These are phyloP conservation scores for Poeciliopsis retropinna DNA, from an alignment of 2,113 vertebrate species.

Conservation along the genomic window DNA sequence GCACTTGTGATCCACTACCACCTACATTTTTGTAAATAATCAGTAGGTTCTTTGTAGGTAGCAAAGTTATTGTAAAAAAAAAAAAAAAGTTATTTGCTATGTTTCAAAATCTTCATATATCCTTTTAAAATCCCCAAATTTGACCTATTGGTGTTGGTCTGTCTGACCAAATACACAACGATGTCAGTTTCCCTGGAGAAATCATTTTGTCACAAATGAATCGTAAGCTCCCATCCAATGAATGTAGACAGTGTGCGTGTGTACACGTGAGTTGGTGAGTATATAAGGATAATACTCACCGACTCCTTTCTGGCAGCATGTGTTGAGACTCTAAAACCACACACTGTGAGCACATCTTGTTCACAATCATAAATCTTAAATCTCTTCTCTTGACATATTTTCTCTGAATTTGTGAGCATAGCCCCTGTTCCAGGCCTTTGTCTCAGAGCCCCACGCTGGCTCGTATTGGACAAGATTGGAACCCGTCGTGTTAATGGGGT, in stretches of 20 bases:
- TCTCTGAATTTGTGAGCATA: conserved; percentile 54
- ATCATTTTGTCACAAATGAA: conserved; percentile 26
- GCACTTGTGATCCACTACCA: too few species aligned
- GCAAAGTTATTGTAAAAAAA: too few species aligned
- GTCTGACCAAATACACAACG: not conserved
- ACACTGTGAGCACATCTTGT: conserved; percentile 23
- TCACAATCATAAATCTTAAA: conserved; percentile 52
- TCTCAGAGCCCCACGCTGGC: conserved; percentile 40
- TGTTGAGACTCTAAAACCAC: conserved; percentile 37
- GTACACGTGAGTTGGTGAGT: not conserved
- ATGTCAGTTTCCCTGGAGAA: not conserved
- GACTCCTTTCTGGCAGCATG: conserved; percentile 47
- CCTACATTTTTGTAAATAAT: too few species aligned
- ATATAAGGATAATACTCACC: conserved; percentile 38
- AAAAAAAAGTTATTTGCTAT: not conserved
- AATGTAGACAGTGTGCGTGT: conserved; percentile 4
- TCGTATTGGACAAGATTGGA: conserved; percentile 72
- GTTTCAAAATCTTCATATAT: not conserved
- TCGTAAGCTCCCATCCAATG: conserved; percentile 1
- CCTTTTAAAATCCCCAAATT: too few species aligned
- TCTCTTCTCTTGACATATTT: conserved; percentile 9
- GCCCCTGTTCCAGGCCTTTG: conserved; percentile 41
- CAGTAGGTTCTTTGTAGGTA: too few species aligned
- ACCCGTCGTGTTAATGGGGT: conserved; percentile 70
- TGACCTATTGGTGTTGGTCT: not conserved